Percentiles rank a stretch among this genome's conserved stretches.
Conservation (phyloP, 2,113 vertebrate species). For the Anoura caudifer region DNA sequence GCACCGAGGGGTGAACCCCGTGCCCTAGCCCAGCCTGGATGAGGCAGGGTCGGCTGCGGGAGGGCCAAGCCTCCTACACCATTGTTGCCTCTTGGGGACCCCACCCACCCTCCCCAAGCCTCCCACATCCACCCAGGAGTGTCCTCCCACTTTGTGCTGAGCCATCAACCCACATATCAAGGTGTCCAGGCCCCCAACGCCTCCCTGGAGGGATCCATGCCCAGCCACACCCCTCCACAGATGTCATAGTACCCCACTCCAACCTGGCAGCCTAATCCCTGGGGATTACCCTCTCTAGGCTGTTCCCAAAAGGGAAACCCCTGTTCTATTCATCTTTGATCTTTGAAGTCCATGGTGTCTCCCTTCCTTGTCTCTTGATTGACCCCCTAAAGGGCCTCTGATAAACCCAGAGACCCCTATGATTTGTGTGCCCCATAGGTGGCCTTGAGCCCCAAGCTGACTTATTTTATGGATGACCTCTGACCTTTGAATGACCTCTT, state of each 20-base stretch:
- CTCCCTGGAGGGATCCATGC: neutral
- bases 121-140: neutral
- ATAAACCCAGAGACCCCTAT: neutral
- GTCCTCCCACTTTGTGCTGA: neutral
- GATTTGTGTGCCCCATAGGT: neutral
- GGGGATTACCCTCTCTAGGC: neutral
- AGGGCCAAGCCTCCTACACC: neutral
- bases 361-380: neutral
- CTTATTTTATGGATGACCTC: neutral
- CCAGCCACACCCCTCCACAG: neutral
- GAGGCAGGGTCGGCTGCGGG: fast-evolving
- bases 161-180: fast-evolving
- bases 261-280: neutral
- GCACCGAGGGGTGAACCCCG: neutral
- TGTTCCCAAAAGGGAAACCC: neutral
- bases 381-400: neutral
- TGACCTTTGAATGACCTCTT: neutral
- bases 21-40: neutral
- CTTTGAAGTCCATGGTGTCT: neutral
- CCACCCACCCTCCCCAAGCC: neutral
- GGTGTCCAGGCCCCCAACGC: neutral
- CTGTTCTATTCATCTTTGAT: neutral
- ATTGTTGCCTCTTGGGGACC: neutral
- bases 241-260: neutral
- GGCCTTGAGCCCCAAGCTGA: neutral